Conservation (phyloP, 2,888 invertebrate genomes). For the Cataglyphis albicans region DNA sequence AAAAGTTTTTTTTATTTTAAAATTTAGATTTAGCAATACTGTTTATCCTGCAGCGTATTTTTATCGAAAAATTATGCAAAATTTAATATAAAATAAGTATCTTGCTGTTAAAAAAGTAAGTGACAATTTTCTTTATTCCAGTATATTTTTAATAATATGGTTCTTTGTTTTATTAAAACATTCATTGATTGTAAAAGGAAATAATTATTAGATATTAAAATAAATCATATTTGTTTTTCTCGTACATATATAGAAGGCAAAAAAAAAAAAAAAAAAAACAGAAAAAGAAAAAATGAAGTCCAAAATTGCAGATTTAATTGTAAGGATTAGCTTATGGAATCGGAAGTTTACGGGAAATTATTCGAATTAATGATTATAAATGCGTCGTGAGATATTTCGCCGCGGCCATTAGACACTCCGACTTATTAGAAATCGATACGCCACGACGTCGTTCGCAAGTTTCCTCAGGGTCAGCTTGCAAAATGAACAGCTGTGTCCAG, state of each 20-base stretch:
- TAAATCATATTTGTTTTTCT: neutral
- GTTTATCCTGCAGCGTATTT: neutral
- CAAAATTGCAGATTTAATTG: neutral
- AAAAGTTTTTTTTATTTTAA: neutral
- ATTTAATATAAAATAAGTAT: neutral
- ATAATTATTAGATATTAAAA: neutral
- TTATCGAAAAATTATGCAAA: neutral
- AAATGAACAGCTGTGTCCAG: conserved; percentile 38
- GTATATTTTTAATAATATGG: neutral
- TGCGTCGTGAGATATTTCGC: neutral
- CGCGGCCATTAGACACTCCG: conserved; percentile 21
- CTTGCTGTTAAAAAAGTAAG: conserved; percentile 23
- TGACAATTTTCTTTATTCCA: neutral
- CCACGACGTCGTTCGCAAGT: conserved; percentile 42
- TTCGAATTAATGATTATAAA: neutral
- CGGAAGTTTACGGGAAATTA: neutral
- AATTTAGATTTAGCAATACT: conserved; percentile 11
- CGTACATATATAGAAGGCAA: neutral
- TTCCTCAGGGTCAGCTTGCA: conserved; percentile 63
- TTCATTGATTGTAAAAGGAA: neutral
- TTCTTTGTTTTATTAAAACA: neutral
- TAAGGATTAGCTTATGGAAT: neutral
- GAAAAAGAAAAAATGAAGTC: neutral
- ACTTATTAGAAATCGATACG: conserved; percentile 45
- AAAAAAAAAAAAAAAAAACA: neutral